Evolutionary conservation across 2,113 vertebrate genomes (phyloP), one percentile per base, ranked within the genome.

Genomic region (Lamprologus lemairii): DNA sequence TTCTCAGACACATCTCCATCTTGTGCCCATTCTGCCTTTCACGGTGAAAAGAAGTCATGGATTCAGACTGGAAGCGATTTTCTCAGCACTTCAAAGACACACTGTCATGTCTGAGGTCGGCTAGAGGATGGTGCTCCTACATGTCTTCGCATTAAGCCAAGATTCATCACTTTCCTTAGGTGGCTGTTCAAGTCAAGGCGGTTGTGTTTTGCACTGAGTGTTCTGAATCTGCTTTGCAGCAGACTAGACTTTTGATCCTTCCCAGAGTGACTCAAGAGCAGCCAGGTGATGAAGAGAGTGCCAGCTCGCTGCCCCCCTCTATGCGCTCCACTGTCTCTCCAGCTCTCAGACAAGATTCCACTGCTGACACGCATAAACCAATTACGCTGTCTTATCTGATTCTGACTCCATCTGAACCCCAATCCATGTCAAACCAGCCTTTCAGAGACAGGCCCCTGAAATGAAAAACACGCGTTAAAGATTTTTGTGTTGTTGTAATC

Each of bases 361-460:
- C 91, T 92, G 91, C 93, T 95, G 94, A 96, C 95, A 95, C 92
- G 92, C 94, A 94, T 95, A 96, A 96, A 95, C 89, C 91, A 95
- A 95, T 96, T 95, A 95, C 83, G 91, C 86, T 58, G 81, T 92
- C 93, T 95, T 96, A 96, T 96, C 95, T 94, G 94, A 94, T 95
- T 92, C 87, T 95, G 92, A 87, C 94, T 94, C 81, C 90, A 85
- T 88, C 84, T 92, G 91, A 94, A 95, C 92, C 90, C 88, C 83
- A 35, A 81, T 93, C 89, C 91, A 95, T 88, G 91, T 96, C 96
- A 95, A 94, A 93, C 81, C 80, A 49, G 89, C 91, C 93, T 95
- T 94, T 94, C 91, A 95, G 68, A 88, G 78, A 93, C 91, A 89
- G 91, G 87, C 84, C 84, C 33, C 54, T 90, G 93, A 95, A 96